Conservation (phyloP, 2,113 vertebrate species). For the Daboia siamensis region DNA sequence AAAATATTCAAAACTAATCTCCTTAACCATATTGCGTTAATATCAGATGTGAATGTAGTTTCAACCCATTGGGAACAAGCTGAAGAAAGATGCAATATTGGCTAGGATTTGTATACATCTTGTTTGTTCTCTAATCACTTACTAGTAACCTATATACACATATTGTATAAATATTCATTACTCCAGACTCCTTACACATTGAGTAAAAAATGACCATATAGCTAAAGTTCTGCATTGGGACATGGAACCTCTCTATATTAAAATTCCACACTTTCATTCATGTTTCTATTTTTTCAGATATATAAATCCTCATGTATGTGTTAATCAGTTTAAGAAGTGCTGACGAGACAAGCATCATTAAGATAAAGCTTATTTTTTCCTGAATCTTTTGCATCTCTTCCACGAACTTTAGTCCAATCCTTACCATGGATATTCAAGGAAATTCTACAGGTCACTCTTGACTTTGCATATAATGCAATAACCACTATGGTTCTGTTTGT, state of each 20-base stretch:
- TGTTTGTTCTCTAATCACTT: not conserved
- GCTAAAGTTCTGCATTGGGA: not conserved
- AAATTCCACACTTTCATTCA: not conserved
- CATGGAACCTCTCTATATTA: not conserved
- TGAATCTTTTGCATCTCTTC: not conserved
- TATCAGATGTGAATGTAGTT: not conserved
- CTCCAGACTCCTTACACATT: not conserved
- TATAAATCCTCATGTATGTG: not conserved
- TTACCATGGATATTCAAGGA: not conserved
- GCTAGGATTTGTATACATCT: not conserved
- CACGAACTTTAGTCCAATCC: not conserved
- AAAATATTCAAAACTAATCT: not conserved
- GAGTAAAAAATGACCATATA: not conserved
- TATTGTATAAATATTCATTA: not conserved
- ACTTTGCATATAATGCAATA: not conserved
- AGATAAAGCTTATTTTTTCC: not conserved
- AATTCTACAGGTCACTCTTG: not conserved
- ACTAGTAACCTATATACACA: not conserved
- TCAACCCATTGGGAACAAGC: not conserved
- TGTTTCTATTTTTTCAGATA: not conserved
- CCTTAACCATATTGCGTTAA: not conserved
- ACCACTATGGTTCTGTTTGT: not conserved
- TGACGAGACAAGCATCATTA: not conserved
- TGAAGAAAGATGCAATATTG: not conserved
- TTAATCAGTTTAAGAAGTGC: not conserved